Percentiles rank a stretch among this genome's conserved stretches.
Conservation (phyloP, 2,888 invertebrate species). For the Ischnus inquisitorius region DNA sequence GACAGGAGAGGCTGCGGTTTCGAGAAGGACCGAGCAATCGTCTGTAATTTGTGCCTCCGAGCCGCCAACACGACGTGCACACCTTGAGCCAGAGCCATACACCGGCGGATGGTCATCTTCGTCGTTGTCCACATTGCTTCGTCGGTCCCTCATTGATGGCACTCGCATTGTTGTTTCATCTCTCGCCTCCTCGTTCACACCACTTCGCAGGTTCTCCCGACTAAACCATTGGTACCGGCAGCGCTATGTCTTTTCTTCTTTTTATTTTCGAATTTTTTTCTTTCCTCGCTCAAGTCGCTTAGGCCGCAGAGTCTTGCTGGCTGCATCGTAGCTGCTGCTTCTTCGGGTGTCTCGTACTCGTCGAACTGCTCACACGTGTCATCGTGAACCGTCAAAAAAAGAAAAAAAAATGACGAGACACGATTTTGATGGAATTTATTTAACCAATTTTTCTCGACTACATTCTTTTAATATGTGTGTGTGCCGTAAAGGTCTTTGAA, state of each 20-base stretch:
- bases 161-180: slow-evolving; percentile 78
- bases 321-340: slow-evolving; percentile 19
- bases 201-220: slow-evolving; percentile 43
- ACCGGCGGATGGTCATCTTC: slow-evolving; percentile 34
- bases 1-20: slow-evolving; percentile 74
- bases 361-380: slow-evolving; percentile 24
- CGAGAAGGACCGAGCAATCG: slow-evolving; percentile 74
- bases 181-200: slow-evolving; percentile 68
- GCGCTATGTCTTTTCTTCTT: slow-evolving; percentile 40
- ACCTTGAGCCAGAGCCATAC: background rate
- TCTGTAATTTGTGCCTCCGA: slow-evolving; percentile 82
- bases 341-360: slow-evolving; percentile 30
- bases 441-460: slow-evolving; percentile 42
- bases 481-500: slow-evolving; percentile 53
- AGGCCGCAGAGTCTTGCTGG: background rate
- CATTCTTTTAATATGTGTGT: background rate
- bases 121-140: slow-evolving; percentile 44
- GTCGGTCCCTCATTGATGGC: slow-evolving; percentile 75
- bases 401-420: slow-evolving; percentile 51
- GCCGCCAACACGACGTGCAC: slow-evolving; percentile 72
- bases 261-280: slow-evolving; percentile 33
- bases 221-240: slow-evolving; percentile 7
- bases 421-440: slow-evolving; percentile 59
- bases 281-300: background rate
- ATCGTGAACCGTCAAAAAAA: slow-evolving; percentile 36